Evolutionary conservation across 2,888 invertebrate species (phyloP).

Genomic region (Pristionchus arcanus): DNA sequence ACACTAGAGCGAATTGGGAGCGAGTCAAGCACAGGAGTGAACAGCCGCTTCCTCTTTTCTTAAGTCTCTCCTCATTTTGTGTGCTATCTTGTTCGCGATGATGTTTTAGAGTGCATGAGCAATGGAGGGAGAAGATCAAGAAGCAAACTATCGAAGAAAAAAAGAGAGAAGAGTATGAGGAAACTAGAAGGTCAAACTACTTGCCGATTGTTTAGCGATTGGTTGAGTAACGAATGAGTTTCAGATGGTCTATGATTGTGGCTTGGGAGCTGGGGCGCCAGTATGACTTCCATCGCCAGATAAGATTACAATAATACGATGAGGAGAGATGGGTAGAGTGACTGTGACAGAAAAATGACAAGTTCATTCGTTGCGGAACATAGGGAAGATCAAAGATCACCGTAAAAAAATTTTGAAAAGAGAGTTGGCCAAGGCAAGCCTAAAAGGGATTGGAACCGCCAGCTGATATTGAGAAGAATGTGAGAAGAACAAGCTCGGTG

Average conservation of each 20-base stretch:
- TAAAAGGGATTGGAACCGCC: not conserved
- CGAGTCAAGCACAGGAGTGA: no score
- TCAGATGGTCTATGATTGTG: not conserved
- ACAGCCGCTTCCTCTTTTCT: no score
- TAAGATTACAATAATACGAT: not conserved
- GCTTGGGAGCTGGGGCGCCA: not conserved
- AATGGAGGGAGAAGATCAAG: not conserved
- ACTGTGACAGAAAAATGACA: no score
- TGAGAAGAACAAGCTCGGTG: not conserved
- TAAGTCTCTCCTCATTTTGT: no score
- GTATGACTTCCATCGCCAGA: not conserved
- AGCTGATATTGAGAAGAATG: not conserved
- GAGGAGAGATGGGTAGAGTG: no score
- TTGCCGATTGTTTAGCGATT: not conserved
- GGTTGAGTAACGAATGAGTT: not conserved
- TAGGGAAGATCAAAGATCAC: not conserved
- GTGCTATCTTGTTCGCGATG: no score
- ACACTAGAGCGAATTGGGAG: not conserved
- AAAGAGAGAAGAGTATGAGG: not conserved
- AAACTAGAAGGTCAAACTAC: not conserved
- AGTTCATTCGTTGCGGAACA: no score
- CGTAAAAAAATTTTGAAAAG: not conserved
- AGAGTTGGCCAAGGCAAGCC: not conserved
- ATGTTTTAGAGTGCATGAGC: not conserved
- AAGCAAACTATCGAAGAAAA: no score